Evolutionary conservation across 2,797 vertebrate genomes (phyloP).

Genomic region (Aulostomus chinensis): DNA sequence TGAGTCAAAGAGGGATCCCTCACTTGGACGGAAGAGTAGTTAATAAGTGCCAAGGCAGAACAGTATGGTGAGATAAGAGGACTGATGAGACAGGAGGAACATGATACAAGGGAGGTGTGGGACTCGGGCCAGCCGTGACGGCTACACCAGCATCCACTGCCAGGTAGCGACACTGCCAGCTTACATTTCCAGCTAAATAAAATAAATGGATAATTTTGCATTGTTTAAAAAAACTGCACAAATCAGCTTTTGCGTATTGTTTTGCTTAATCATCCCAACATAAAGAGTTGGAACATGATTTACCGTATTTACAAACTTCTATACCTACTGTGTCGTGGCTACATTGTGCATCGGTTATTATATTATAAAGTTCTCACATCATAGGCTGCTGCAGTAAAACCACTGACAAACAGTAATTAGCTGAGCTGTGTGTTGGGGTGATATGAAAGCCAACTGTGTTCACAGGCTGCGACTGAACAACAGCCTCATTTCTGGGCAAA

Average conservation of each 20-base stretch:
- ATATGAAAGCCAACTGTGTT: too few species aligned
- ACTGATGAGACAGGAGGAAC: constrained; percentile 39
- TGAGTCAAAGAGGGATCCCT: constrained; percentile 14
- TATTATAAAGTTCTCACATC: constrained; percentile 15
- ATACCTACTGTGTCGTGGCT: too few species aligned
- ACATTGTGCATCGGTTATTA: constrained; percentile 5
- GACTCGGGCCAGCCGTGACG: constrained; percentile 9
- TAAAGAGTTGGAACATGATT: too few species aligned
- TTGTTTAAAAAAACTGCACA: too few species aligned
- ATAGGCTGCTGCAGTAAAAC: constrained; percentile 12
- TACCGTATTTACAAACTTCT: background rate
- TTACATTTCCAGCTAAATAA: too few species aligned
- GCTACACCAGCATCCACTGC: constrained; percentile 5
- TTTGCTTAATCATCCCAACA: too few species aligned
- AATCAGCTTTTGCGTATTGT: too few species aligned
- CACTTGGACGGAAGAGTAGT: background rate
- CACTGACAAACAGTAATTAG: constrained; percentile 18
- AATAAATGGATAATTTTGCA: too few species aligned
- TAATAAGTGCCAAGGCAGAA: constrained; percentile 18
- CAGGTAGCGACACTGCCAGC: constrained; percentile 6
- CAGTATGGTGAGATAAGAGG: constrained; percentile 24
- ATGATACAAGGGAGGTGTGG: constrained; percentile 13
- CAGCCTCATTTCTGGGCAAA: constrained; percentile 7
- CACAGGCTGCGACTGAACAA: background rate
- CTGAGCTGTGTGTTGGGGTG: constrained; percentile 11